phyloP scores from a whole-genome alignment of 1,140 invertebrate species.

The Orussus abietinus region DNA sequence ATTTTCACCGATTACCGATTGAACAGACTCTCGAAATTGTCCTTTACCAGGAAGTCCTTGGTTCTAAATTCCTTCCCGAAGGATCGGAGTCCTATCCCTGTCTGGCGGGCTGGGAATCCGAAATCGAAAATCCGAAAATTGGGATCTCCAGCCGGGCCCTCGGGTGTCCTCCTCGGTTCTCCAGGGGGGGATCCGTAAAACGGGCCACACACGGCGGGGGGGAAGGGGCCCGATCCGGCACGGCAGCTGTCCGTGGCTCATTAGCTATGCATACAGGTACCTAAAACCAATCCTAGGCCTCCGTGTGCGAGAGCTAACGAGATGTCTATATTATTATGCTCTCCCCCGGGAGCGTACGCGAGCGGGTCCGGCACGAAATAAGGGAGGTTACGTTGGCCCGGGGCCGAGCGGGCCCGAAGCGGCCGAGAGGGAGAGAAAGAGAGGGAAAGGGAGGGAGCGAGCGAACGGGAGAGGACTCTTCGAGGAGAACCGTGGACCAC shows the following conservation, averaged over 20 bases:
- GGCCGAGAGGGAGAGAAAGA: no score
- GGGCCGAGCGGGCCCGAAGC: constrained; percentile 20
- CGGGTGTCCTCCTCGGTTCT: constrained; percentile 14
- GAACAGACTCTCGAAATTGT: no score
- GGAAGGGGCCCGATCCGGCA: constrained; percentile 21
- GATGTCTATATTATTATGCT: constrained; percentile 52
- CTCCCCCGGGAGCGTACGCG: constrained; percentile 27
- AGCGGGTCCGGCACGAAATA: constrained; percentile 29
- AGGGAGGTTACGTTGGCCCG: constrained; percentile 32
- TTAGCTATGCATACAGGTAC: constrained; percentile 48
- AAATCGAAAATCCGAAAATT: no score
- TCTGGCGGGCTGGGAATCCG: no score
- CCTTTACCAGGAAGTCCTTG: no score
- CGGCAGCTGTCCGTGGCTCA: constrained; percentile 38
- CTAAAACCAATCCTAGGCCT: constrained; percentile 42
- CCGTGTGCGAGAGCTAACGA: constrained; percentile 30
- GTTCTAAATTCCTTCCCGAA: no score
- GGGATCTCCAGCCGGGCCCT: constrained; percentile 6
- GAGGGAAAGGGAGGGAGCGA: constrained; percentile 19
- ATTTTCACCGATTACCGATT: no score
- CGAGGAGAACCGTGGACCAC: constrained; percentile 42
- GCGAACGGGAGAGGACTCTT: constrained; percentile 12
- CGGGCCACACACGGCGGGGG: constrained; percentile 29
- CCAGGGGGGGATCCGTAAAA: constrained; percentile 18
- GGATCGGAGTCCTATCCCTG: no score